Conservation (phyloP, 2,113 vertebrate genomes). For the Tragelaphus imberbis region DNA sequence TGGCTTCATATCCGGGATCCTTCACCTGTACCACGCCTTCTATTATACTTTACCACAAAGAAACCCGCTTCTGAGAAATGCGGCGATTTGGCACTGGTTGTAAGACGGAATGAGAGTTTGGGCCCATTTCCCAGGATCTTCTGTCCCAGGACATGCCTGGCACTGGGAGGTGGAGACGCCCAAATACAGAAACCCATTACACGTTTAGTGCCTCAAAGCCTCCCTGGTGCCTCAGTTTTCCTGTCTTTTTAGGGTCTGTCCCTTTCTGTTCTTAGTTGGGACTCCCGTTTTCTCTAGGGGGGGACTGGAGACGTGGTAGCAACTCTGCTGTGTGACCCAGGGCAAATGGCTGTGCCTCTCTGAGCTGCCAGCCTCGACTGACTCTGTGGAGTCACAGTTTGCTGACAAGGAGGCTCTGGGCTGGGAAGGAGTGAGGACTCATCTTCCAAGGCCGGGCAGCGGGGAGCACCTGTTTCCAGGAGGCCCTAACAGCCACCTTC, state of each 20-base stretch:
- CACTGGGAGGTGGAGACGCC: not conserved
- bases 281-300: not conserved
- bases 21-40: not conserved
- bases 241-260: not conserved
- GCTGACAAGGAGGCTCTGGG: not conserved
- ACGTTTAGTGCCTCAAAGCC: not conserved
- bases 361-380: not conserved
- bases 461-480: slow-evolving; percentile 44
- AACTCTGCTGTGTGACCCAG: not conserved
- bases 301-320: too few relatives aligned
- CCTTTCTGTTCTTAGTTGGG: not conserved
- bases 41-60: not conserved
- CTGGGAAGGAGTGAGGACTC: not conserved
- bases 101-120: not conserved
- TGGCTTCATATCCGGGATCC: not conserved
- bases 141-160: not conserved
- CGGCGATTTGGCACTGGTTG: fast-evolving
- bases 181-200: not conserved
- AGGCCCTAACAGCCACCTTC: not conserved
- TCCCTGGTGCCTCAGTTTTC: not conserved
- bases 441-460: not conserved
- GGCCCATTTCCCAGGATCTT: not conserved
- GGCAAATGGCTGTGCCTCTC: not conserved
- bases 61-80: not conserved
- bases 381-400: not conserved